Percentiles rank a stretch among this genome's conserved stretches.
Evolutionary conservation across 2,797 vertebrate genomes (phyloP).

Genomic region (Brachyrhaphis roseni): DNA sequence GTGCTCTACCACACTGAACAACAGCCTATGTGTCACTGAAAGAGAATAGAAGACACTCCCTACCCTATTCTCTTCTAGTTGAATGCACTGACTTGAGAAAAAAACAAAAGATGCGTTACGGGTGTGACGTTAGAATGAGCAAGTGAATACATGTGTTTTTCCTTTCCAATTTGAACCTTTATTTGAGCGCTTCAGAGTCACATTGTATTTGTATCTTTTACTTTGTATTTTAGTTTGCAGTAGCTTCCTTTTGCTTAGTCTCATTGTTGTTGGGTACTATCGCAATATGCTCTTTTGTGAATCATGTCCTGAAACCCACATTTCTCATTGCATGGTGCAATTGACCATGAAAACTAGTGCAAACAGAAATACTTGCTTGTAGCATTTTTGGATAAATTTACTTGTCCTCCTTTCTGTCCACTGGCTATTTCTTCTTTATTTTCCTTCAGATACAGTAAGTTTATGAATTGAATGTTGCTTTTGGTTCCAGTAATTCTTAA

Average conservation of each 20-base stretch:
- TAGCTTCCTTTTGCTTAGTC: not conserved
- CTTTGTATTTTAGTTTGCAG: not conserved
- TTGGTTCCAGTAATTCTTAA: not conserved
- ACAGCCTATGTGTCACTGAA: not conserved
- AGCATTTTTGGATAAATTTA: not conserved
- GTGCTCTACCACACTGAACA: conserved; percentile 30
- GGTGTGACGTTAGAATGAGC: not conserved
- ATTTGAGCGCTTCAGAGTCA: conserved; percentile 4
- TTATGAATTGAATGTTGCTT: not conserved
- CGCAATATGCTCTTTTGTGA: not conserved
- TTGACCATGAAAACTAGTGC: not conserved
- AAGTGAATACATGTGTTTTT: not conserved
- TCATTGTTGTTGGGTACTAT: not conserved
- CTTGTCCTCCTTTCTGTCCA: not conserved
- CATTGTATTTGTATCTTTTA: not conserved
- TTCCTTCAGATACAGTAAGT: not conserved
- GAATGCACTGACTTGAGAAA: not conserved
- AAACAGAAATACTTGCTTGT: not conserved
- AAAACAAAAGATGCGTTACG: not conserved
- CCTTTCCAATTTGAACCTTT: not conserved
- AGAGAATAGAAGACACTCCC: not conserved
- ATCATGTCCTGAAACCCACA: not conserved
- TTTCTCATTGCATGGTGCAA: not conserved
- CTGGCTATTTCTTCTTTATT: not conserved
- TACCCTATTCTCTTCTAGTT: not conserved